Percentiles rank a stretch among this genome's conserved stretches.
Evolutionary conservation across 2,113 vertebrate species (phyloP).

Genomic region (human): GRCh38 chr7:21263501-21264000

Average conservation of each 20-base stretch:
- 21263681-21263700: neutral
- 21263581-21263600: neutral
- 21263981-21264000: too few relatives aligned
- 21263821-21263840: too few relatives aligned
- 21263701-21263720: neutral
- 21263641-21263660: neutral
- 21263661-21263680: neutral
- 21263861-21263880: too few relatives aligned
- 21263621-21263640: constrained; percentile 24
- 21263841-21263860: too few relatives aligned
- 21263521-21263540: neutral
- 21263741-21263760: neutral
- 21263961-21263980: too few relatives aligned
- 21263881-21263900: too few relatives aligned
- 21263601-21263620: neutral
- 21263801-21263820: too few relatives aligned
- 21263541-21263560: constrained; percentile 13
- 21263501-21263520: neutral
- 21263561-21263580: neutral
- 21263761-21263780: too few relatives aligned
- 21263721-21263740: neutral
- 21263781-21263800: too few relatives aligned
- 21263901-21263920: too few relatives aligned
- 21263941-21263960: too few relatives aligned
- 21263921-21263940: too few relatives aligned